These are phyloP conservation scores for Drosophila mettleri DNA, from an alignment of 2,888 invertebrate species.

Conservation along the genomic window DNA sequence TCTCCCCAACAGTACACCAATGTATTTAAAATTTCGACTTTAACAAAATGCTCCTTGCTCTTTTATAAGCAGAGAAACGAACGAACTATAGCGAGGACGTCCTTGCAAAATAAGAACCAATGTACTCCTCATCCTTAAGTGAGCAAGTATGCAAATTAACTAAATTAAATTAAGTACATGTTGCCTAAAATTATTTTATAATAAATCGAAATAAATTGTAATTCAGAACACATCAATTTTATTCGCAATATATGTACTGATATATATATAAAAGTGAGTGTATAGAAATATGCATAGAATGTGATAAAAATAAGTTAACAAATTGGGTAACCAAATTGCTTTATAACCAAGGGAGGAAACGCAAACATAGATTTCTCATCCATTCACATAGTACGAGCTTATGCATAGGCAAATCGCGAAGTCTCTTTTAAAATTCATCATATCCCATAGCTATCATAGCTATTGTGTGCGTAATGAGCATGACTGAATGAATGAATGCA, in stretches of 20 bases:
- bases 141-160: constrained; percentile 18
- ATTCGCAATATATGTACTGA: background rate
- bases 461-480: constrained; percentile 36
- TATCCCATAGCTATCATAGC: constrained; percentile 16
- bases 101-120: too few species aligned
- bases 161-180: background rate
- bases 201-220: background rate
- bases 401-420: background rate
- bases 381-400: background rate
- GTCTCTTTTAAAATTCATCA: background rate
- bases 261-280: background rate
- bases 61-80: too few species aligned
- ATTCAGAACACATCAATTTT: background rate
- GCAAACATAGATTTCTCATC: constrained; percentile 3
- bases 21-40: too few species aligned
- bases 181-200: background rate
- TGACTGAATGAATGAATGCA: constrained; percentile 21
- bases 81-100: too few species aligned
- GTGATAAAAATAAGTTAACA: background rate
- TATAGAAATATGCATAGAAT: background rate
- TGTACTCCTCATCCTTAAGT: background rate
- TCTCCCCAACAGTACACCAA: too few species aligned
- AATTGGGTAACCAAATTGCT: constrained; percentile 4
- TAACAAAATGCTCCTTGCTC: too few species aligned
- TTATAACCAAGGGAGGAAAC: background rate